phyloP scores from a whole-genome alignment of 2,888 invertebrate species.

The Brachyptera putata region DNA sequence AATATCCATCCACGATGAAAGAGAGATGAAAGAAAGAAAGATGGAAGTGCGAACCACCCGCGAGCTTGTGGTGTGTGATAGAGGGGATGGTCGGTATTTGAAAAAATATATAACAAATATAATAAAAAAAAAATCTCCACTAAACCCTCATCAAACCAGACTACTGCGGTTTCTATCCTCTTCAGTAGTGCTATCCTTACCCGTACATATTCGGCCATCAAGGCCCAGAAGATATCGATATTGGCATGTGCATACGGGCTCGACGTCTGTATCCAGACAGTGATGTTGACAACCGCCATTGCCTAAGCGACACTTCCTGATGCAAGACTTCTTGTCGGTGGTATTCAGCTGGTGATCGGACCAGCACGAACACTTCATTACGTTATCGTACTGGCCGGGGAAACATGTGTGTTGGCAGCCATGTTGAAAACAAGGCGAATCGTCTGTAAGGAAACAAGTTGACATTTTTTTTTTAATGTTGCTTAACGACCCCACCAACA shows the following conservation, averaged over 20 bases:
- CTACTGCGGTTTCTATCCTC: too few species aligned
- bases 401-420: constrained; percentile 24
- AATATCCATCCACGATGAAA: too few species aligned
- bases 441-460: constrained; percentile 13
- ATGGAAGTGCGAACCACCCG: too few species aligned
- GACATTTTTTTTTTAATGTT: too few species aligned
- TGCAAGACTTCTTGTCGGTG: constrained; percentile 18
- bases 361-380: constrained; percentile 21
- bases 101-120: too few species aligned
- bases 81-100: too few species aligned
- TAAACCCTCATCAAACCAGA: too few species aligned
- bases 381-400: constrained; percentile 9
- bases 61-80: too few species aligned
- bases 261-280: constrained; percentile 39
- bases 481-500: too few species aligned
- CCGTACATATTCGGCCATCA: constrained; percentile 41
- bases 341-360: constrained; percentile 18
- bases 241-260: constrained; percentile 42
- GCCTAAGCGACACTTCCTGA: constrained; percentile 38
- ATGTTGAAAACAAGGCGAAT: constrained; percentile 11
- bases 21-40: too few species aligned
- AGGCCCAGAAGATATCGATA: constrained; percentile 40
- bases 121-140: too few species aligned
- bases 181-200: too few species aligned
- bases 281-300: constrained; percentile 45